phyloP scores from a whole-genome alignment of 2,888 invertebrate genomes.

The Drymonia ruficornis region DNA sequence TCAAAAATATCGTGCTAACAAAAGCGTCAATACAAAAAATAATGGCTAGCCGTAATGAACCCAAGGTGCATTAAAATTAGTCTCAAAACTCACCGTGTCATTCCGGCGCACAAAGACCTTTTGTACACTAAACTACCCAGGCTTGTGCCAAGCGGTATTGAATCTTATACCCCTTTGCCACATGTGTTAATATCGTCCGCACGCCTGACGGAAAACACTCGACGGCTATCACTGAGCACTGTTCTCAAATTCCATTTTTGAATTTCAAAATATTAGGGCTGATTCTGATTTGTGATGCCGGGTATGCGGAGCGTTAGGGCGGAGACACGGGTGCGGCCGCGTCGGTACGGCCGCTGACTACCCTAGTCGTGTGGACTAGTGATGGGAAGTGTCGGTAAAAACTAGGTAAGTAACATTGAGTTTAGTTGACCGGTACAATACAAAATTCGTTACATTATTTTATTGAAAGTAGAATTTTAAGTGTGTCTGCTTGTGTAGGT shows the following conservation, averaged over 20 bases:
- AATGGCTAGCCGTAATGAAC: slow-evolving; percentile 23
- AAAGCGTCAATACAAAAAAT: neutral
- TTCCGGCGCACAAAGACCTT: slow-evolving; percentile 69
- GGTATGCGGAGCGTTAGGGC: slow-evolving; percentile 44
- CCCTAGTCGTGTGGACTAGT: slow-evolving; percentile 47
- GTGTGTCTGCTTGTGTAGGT: no score
- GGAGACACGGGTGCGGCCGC: slow-evolving; percentile 66
- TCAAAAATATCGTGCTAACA: neutral
- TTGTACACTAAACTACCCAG: slow-evolving; percentile 69
- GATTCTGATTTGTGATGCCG: slow-evolving; percentile 13
- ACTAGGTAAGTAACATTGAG: no score
- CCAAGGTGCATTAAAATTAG: slow-evolving; percentile 33
- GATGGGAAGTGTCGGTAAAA: slow-evolving; percentile 37
- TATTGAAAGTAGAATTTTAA: no score
- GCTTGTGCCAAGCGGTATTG: slow-evolving; percentile 79
- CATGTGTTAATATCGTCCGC: slow-evolving; percentile 74
- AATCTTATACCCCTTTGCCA: slow-evolving; percentile 76
- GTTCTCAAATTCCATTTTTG: slow-evolving; percentile 35
- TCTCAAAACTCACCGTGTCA: slow-evolving; percentile 72
- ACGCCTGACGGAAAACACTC: slow-evolving; percentile 45
- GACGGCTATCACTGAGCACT: slow-evolving; percentile 46
- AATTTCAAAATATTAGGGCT: slow-evolving; percentile 24
- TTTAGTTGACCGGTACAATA: no score
- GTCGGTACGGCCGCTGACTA: slow-evolving; percentile 64
- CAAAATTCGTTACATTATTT: no score